Conservation (phyloP, 2,888 invertebrate genomes). For the Colletes collaris region DNA sequence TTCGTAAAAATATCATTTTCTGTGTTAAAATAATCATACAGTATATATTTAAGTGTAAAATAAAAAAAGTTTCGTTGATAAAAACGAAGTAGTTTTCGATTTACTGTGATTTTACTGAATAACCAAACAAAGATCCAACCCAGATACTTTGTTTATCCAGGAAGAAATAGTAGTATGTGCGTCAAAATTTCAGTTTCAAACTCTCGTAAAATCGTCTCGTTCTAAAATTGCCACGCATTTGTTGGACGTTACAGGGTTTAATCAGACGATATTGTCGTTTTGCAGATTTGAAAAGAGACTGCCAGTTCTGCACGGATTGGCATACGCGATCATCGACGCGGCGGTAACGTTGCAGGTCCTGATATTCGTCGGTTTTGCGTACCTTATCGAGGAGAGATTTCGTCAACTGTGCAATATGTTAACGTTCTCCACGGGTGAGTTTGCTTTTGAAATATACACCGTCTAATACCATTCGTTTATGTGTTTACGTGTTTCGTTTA, state of each 20-base stretch:
- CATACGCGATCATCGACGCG: conserved; percentile 61
- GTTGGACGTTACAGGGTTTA: not conserved
- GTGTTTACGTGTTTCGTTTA: conserved; percentile 16
- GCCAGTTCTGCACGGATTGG: conserved; percentile 57
- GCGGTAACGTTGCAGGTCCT: conserved; percentile 67
- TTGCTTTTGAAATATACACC: conserved; percentile 15
- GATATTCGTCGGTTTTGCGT: conserved; percentile 61
- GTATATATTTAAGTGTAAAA: no score
- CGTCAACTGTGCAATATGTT: conserved; percentile 51
- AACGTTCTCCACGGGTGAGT: conserved; percentile 51
- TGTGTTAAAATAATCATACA: no score
- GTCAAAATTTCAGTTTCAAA: not conserved
- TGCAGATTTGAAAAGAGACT: conserved; percentile 59
- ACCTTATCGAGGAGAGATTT: conserved; percentile 55
- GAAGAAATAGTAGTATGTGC: no score
- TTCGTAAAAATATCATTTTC: no score
- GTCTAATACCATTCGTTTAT: not conserved
- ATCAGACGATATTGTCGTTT: not conserved
- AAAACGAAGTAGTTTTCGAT: no score
- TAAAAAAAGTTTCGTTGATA: no score
- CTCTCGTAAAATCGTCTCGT: conserved; percentile 4
- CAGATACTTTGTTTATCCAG: no score
- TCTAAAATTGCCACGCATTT: not conserved
- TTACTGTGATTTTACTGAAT: no score
- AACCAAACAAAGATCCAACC: no score